Percentiles rank a stretch among this genome's conserved stretches.
Evolutionary conservation across 1,140 invertebrate genomes (phyloP).

Genomic region (Myzus persicae): DNA sequence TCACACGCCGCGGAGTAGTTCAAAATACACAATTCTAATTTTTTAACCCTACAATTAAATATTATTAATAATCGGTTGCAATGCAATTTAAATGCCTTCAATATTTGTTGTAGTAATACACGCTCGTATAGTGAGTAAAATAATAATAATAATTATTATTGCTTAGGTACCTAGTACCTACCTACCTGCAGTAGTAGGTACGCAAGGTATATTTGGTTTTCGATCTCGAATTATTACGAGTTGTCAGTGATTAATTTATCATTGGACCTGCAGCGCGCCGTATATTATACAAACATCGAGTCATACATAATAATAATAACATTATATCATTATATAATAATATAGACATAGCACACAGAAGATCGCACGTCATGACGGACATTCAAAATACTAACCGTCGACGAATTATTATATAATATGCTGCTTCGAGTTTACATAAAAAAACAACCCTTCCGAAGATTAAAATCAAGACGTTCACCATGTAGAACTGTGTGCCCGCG

Average conservation of each 20-base stretch:
- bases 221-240: constrained; percentile 2
- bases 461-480: not conserved
- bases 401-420: not conserved
- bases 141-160: not conserved
- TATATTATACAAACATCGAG: too few relatives aligned
- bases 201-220: not conserved
- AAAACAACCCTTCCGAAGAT: constrained; percentile 21
- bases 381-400: not conserved
- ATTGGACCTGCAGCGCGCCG: not conserved
- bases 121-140: not conserved
- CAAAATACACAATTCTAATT: not conserved
- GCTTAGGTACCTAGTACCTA: not conserved
- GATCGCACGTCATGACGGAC: too few relatives aligned
- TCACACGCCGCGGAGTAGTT: not conserved
- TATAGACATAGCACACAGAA: too few relatives aligned
- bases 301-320: too few relatives aligned
- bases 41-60: constrained; percentile 33
- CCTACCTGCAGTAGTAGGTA: not conserved
- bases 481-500: not conserved
- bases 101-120: not conserved
- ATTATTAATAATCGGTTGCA: constrained; percentile 15
- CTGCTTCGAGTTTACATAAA: not conserved
- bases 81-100: not conserved
- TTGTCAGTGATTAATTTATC: constrained; percentile 42
- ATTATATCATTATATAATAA: too few relatives aligned